Evolutionary conservation across 2,113 vertebrate genomes (phyloP).

Genomic region (Bungarus multicinctus): DNA sequence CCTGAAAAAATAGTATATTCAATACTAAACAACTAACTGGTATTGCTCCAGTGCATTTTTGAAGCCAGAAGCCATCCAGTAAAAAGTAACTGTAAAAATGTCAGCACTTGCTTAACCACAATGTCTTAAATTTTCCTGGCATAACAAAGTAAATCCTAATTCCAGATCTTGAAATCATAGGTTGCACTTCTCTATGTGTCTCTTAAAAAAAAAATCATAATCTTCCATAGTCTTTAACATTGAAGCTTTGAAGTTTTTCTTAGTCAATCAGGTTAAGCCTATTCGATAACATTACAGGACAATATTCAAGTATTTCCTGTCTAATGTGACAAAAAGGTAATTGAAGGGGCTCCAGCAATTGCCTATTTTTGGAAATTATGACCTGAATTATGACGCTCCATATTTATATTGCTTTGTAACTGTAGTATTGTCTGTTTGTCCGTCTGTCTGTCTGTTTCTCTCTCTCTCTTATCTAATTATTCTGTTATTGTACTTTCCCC

Average conservation of each 20-base stretch:
- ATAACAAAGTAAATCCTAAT: not conserved
- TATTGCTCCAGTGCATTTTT: not conserved
- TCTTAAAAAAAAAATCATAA: not conserved
- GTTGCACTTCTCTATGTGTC: not conserved
- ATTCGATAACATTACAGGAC: not conserved
- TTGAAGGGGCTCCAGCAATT: not conserved
- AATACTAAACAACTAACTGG: not conserved
- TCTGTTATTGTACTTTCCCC: not conserved
- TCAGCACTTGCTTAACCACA: not conserved
- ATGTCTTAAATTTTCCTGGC: not conserved
- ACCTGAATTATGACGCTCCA: not conserved
- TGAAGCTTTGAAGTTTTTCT: not conserved
- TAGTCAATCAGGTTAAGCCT: not conserved
- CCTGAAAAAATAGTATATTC: not conserved
- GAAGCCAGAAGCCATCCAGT: fast-evolving
- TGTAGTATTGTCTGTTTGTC: not conserved
- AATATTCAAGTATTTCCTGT: not conserved
- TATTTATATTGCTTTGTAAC: not conserved
- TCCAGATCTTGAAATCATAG: not conserved
- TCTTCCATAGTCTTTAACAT: not conserved
- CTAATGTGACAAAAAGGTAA: not conserved
- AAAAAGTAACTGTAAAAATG: not conserved
- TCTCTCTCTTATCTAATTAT: not conserved
- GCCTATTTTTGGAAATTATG: not conserved
- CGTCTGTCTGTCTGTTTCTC: fast-evolving